phyloP scores from a whole-genome alignment of 2,888 invertebrate genomes.

The Toxonevra muliebris region DNA sequence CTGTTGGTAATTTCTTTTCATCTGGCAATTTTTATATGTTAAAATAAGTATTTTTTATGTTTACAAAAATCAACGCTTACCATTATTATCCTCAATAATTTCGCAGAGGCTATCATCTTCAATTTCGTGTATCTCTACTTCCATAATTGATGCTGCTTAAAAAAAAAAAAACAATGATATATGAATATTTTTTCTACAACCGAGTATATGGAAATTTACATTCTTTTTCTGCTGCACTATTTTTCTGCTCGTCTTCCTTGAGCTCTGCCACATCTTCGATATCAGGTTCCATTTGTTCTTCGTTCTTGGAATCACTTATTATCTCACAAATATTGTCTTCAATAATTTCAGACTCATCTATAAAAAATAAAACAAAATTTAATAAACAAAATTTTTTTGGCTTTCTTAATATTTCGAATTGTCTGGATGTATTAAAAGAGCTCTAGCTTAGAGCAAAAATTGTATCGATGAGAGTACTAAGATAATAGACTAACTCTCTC shows the following conservation, averaged over 20 bases:
- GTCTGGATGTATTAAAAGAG: no score
- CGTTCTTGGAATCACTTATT: background rate
- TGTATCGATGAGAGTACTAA: no score
- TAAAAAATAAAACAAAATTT: background rate
- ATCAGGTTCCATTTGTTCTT: background rate
- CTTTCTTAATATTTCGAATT: no score
- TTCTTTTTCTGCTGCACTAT: background rate
- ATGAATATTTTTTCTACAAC: background rate
- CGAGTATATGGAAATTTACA: background rate
- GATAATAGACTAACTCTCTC: no score
- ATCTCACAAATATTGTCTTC: slow-evolving; percentile 29
- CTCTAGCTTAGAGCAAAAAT: no score
- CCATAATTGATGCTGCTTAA: background rate
- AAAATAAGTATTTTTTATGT: background rate
- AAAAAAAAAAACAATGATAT: background rate
- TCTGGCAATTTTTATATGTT: no score
- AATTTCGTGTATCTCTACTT: background rate
- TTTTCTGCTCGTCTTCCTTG: background rate
- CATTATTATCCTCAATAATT: background rate
- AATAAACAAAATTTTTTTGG: background rate
- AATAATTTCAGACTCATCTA: slow-evolving; percentile 9
- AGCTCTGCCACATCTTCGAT: background rate
- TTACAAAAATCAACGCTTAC: background rate
- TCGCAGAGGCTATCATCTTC: background rate
- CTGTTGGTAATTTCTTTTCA: no score